These are phyloP conservation scores for Elaphurus davidianus DNA, from an alignment of 2,113 vertebrate genomes.

Conservation along the genomic window DNA sequence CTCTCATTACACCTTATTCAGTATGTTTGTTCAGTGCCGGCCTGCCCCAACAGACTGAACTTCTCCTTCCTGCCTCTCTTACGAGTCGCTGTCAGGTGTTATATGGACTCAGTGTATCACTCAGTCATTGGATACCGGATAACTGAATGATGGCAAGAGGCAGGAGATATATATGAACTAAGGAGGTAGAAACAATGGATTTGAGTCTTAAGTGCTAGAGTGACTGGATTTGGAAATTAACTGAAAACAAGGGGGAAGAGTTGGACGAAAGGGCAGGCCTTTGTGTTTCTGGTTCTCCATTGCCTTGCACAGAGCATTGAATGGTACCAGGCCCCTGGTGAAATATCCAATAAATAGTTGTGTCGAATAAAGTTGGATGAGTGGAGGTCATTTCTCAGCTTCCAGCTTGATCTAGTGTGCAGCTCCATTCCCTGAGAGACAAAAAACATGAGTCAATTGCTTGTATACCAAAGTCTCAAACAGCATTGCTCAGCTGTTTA, in stretches of 20 bases:
- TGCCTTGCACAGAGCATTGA: neutral
- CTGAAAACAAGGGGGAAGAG: neutral
- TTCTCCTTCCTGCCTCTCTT: neutral
- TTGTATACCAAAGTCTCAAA: neutral
- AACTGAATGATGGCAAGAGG: neutral
- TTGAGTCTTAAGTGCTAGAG: neutral
- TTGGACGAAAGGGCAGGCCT: neutral
- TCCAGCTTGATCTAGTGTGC: neutral
- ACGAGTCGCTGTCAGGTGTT: neutral
- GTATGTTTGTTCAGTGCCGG: neutral
- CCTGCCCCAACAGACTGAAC: neutral
- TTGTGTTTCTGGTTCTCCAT: neutral
- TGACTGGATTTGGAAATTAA: neutral
- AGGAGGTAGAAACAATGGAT: neutral
- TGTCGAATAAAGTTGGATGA: neutral
- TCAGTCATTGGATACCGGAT: neutral
- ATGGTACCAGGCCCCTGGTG: too few species aligned
- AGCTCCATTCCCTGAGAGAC: neutral
- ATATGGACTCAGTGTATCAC: neutral
- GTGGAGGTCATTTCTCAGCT: neutral
- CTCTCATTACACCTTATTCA: neutral
- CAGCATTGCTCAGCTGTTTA: neutral
- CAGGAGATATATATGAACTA: neutral
- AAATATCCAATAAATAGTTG: neutral
- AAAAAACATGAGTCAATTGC: neutral